These are phyloP conservation scores for Petrolisthes cinctipes DNA, from an alignment of 2,888 invertebrate species.

Conservation along the genomic window DNA sequence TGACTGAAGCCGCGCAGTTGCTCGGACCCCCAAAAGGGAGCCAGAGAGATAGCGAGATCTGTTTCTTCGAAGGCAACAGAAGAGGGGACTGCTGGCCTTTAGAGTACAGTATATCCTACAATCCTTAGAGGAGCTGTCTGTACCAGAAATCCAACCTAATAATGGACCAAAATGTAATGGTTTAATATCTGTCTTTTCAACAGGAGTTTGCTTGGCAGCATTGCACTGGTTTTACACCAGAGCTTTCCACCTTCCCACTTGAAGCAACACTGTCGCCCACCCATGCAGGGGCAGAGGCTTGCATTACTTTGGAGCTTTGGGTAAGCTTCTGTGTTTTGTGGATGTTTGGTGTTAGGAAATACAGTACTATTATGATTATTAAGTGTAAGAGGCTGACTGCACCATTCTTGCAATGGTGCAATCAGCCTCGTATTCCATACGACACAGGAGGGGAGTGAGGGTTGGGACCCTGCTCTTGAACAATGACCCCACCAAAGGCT, in stretches of 20 bases:
- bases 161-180: not conserved
- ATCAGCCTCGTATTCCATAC: no score
- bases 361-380: not conserved
- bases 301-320: constrained; percentile 41
- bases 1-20: no score
- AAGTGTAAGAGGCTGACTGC: not conserved
- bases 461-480: no score
- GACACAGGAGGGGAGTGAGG: no score
- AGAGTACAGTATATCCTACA: no score
- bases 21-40: no score
- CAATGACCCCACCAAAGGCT: no score
- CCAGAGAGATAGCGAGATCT: no score
- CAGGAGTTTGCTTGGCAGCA: constrained; percentile 54
- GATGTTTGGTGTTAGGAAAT: not conserved
- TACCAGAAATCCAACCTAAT: no score
- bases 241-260: constrained; percentile 49
- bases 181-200: not conserved
- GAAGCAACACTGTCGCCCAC: constrained; percentile 32
- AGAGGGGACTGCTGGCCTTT: no score
- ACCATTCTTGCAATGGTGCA: not conserved
- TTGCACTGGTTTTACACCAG: constrained; percentile 50
- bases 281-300: not conserved
- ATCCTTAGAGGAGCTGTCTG: no score
- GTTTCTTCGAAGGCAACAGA: no score
- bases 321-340: constrained; percentile 21